These are phyloP conservation scores for Prinia subflava DNA, from an alignment of 2,113 vertebrate genomes.

Conservation along the genomic window DNA sequence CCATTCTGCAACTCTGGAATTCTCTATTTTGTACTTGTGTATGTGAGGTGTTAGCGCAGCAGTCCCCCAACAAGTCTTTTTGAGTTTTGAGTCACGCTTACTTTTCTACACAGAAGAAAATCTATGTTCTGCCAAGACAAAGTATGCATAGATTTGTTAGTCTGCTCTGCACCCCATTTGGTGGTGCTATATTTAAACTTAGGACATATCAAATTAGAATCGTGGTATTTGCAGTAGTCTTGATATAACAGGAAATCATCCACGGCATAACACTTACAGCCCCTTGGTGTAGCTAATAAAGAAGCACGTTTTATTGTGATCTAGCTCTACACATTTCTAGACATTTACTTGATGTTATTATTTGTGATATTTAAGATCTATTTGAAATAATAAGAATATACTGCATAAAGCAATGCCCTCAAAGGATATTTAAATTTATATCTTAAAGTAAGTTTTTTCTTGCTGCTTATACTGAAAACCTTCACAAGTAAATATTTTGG, in stretches of 20 bases:
- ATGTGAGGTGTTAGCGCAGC: not conserved
- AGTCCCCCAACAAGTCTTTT: not conserved
- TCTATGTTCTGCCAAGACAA: not conserved
- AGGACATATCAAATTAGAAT: not conserved
- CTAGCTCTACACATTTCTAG: not conserved
- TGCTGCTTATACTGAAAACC: not conserved
- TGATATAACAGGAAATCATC: not conserved
- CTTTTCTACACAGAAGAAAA: not conserved
- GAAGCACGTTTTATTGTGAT: not conserved
- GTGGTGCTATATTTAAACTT: not conserved
- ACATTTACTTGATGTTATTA: not conserved
- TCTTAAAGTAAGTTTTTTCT: not conserved
- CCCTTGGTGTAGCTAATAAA: not conserved
- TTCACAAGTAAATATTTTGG: not conserved
- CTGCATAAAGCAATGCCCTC: not conserved
- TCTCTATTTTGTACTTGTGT: not conserved
- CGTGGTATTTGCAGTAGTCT: not conserved
- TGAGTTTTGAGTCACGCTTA: not conserved
- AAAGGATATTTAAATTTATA: not conserved
- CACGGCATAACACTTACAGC: not conserved
- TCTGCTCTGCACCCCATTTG: not conserved
- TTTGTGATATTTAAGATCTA: not conserved
- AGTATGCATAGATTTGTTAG: not conserved
- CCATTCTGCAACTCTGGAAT: not conserved
- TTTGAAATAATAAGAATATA: not conserved